Evolutionary conservation across 2,888 invertebrate species (phyloP), one percentile per base, ranked within the genome.

Genomic region (Lamproptera curius): DNA sequence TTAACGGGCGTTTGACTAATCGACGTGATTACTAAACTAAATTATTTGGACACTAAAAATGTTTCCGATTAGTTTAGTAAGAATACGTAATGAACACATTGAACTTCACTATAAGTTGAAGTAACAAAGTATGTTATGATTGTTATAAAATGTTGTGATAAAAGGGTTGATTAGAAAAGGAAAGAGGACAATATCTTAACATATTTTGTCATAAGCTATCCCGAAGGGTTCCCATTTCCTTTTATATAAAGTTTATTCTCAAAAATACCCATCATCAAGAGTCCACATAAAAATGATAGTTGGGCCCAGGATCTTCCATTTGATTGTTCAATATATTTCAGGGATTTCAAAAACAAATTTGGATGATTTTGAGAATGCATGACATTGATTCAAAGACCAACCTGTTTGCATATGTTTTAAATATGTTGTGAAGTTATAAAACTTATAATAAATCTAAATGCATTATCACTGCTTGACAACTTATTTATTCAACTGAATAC

Each of bases 221-320:
- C 31, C 31, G 33, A 13, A 33, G 16, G 17, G 44, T 31, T 16
- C 20, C 45, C 33, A 34, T 45, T 34, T 39, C 11, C 23, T 39
- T 45, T 45, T 39, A 45, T 45, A 15, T 39, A 39, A 45, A 45
- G 34, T 45, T 45, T 45, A 45, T 45, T 45, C 45, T 34, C 39
- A 38, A 11, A 45, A 45, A 16, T 33, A 33, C 33, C 45, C 45
- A 39, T 45, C 45, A 45, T 45, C 45, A 45, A 17, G 33, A 45
- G 33, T 15, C 33, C 33, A 39, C 38, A 31, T 39, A 39, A 45
- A 44, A 39, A 39, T 34, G 45, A 45, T 39, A 20, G 38, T 39
- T 45, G 14, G 45, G 17, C 23, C 33, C 28, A 23, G 31, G 28
- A 23, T 28, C 23, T 45, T 20, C 39, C 14, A 39, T 39, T 15